These are phyloP conservation scores for Diarsia mendica DNA, from an alignment of 2,888 invertebrate species.

Conservation along the genomic window DNA sequence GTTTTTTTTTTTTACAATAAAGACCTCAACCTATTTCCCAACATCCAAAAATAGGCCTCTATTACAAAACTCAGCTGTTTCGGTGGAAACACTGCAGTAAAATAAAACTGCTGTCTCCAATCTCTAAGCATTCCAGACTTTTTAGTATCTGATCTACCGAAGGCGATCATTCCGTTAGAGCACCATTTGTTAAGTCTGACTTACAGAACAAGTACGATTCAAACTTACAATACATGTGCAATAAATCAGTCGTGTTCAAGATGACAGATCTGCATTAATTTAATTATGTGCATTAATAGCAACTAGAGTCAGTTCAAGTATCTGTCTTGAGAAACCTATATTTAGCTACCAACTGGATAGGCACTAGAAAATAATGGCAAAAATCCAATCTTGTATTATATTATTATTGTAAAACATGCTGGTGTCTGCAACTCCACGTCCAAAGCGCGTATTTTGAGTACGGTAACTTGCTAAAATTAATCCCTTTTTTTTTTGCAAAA, in stretches of 20 bases:
- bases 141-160: neutral
- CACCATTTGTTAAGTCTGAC: conserved; percentile 43
- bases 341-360: neutral
- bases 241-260: conserved; percentile 50
- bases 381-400: neutral
- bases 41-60: neutral
- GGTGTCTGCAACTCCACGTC: no score
- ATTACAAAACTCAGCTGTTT: neutral
- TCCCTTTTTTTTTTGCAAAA: no score
- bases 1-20: no score
- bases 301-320: neutral
- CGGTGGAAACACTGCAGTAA: neutral
- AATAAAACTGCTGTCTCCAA: neutral
- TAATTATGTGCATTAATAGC: conserved; percentile 34
- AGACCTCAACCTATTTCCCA: no score
- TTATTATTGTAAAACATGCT: no score
- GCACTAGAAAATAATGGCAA: no score
- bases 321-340: neutral
- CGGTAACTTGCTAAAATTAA: no score
- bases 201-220: conserved; percentile 32
- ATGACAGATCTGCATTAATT: conserved; percentile 46
- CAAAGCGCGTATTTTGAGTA: no score
- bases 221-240: conserved; percentile 27
- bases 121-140: neutral
- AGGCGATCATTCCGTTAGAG: conserved; percentile 3